Conservation (phyloP, 2,113 vertebrate genomes). For the Alouatta palliata region DNA sequence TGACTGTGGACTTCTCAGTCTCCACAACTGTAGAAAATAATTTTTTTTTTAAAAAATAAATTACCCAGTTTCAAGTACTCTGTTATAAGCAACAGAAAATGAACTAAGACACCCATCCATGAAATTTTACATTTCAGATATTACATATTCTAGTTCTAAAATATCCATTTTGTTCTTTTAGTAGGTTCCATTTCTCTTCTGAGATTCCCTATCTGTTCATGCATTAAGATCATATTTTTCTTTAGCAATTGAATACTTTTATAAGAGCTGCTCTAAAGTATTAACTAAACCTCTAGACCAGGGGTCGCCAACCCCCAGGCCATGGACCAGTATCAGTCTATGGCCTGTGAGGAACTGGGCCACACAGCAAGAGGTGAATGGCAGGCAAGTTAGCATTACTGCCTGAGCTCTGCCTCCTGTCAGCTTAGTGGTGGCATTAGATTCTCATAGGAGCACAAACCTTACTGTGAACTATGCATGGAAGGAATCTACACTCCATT, state of each 20-base stretch:
- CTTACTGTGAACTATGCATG: too few relatives aligned
- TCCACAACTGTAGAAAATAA: background rate
- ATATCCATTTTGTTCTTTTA: background rate
- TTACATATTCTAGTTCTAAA: background rate
- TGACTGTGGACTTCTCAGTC: background rate
- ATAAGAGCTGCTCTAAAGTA: background rate
- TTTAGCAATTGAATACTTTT: background rate
- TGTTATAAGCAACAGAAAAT: background rate
- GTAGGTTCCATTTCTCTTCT: background rate
- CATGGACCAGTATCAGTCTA: too few relatives aligned
- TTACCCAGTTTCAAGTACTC: background rate
- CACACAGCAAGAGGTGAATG: too few relatives aligned
- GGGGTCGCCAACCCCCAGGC: too few relatives aligned
- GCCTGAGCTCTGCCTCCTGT: too few relatives aligned
- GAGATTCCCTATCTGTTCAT: background rate
- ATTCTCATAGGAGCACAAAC: too few relatives aligned
- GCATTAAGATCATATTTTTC: constrained; percentile 6
- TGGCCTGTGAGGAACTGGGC: too few relatives aligned
- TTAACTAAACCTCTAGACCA: background rate
- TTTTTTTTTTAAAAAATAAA: background rate
- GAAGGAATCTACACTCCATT: too few relatives aligned
- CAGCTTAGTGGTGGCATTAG: too few relatives aligned
- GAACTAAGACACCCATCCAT: background rate
- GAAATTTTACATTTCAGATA: background rate
- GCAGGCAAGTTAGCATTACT: too few relatives aligned